These are phyloP conservation scores for Athalia cordata DNA, from an alignment of 2,888 invertebrate genomes.

Conservation along the genomic window DNA sequence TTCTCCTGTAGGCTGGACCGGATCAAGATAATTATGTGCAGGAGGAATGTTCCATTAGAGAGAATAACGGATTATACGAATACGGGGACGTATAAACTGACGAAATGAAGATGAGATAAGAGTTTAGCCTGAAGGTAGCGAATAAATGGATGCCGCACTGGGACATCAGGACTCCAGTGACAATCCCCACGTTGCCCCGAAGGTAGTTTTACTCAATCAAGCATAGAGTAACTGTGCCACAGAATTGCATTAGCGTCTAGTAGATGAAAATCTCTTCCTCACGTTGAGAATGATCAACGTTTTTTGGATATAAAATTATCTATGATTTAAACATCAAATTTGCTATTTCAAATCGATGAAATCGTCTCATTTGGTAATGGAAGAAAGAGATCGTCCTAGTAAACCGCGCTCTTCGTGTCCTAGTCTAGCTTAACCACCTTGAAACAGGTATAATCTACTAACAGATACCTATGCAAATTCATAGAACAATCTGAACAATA, in stretches of 20 bases:
- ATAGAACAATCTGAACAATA: too few relatives aligned
- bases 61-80: not conserved
- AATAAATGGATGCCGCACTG: constrained; percentile 39
- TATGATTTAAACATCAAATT: not conserved
- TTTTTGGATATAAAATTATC: not conserved
- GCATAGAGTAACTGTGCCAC: constrained; percentile 40
- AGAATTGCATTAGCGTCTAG: constrained; percentile 36
- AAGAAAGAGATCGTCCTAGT: too few relatives aligned
- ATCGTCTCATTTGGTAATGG: too few relatives aligned
- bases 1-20: constrained; percentile 32
- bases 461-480: too few relatives aligned
- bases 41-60: constrained; percentile 15
- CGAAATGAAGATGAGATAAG: constrained; percentile 26
- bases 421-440: too few relatives aligned
- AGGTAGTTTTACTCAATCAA: constrained; percentile 44
- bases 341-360: not conserved
- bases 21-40: constrained; percentile 29
- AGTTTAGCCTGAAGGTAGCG: constrained; percentile 30
- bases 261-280: not conserved
- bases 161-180: constrained; percentile 25
- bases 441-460: too few relatives aligned
- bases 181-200: not conserved
- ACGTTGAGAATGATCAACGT: not conserved
- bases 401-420: too few relatives aligned
- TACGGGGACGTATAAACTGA: constrained; percentile 13